phyloP scores from a whole-genome alignment of 2,888 invertebrate genomes.

The Drosophila neoperkinsi region DNA sequence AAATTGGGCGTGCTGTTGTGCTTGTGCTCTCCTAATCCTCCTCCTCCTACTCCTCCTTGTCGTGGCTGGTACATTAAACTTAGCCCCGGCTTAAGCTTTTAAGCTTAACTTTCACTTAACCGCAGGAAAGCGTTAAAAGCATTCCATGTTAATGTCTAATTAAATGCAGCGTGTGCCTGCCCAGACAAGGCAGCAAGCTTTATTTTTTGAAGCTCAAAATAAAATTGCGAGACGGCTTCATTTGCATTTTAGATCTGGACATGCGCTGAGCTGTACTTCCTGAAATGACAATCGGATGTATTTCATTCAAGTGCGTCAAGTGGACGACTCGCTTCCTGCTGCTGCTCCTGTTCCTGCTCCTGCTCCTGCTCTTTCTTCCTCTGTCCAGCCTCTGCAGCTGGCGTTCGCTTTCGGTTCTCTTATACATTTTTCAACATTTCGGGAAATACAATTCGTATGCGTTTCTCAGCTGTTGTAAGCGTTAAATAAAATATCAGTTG shows the following conservation, averaged over 20 bases:
- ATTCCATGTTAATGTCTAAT: conserved; percentile 73
- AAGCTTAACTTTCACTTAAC: conserved; percentile 76
- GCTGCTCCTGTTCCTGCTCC: neutral
- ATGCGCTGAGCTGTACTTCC: conserved; percentile 24
- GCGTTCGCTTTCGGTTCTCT: conserved; percentile 5
- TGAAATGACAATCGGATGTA: conserved; percentile 73
- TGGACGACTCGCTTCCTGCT: conserved; percentile 33
- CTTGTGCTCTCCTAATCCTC: neutral
- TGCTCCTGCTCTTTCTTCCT: neutral
- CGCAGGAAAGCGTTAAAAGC: conserved; percentile 59
- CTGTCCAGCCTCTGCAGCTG: neutral
- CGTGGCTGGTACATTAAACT: conserved; percentile 57
- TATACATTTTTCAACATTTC: conserved; percentile 61
- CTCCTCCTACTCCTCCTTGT: neutral
- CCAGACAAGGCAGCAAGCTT: conserved; percentile 11
- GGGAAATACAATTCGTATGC: conserved; percentile 64
- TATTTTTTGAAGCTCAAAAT: conserved; percentile 38
- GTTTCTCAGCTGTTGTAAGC: conserved; percentile 66
- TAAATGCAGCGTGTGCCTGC: conserved; percentile 62
- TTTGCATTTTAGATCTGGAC: conserved; percentile 71
- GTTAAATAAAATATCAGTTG: conserved; percentile 75
- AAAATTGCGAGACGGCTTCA: conserved; percentile 53
- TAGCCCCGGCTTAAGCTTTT: conserved; percentile 63
- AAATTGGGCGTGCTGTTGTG: conserved; percentile 48
- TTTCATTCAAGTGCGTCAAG: conserved; percentile 60